Base-by-base conservation (phyloP, 2,888 invertebrate genomes). In the Stenoptilia bipunctidactyla region DNA sequence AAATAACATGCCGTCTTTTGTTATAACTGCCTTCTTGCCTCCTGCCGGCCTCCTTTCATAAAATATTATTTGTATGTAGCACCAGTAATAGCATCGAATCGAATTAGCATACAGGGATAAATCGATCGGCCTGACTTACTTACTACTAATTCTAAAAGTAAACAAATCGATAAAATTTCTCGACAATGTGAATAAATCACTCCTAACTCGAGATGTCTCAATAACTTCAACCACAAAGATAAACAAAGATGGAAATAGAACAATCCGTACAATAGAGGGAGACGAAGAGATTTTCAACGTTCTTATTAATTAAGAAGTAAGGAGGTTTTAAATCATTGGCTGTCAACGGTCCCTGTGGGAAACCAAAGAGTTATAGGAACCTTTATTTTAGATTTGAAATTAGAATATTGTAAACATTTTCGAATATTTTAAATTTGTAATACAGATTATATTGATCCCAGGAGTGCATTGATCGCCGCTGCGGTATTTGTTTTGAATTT, bases 371-470 rank as follows among this genome's bases (percentile, higher is more conserved):
- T 80, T 83, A 83, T 83, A 68, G 66, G 68, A 61, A 61, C 68
- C 75, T 77, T 76, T 80, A 80, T 83, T 80, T 79, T 82, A 82
- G 79, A 79, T 82, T 82, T 80, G 75, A 79, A 80, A 77, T 80
- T 82, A 80, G 73, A 73, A 72, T 76, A 75, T 70, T 64, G 77
- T 74, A 66, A 73, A 74, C 63, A 68, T 62, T 68, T 66, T 58
- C 70, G 73, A 20, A 79, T 80, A 66, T 69, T 74, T 77, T 67
- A 66, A 67, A 72, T 56, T n/a, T n/a, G 56, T 53, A 50, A 5
- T 8, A 50, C 57, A 52, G 49, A 51, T 48, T 48, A 53, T 69
- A 76, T 71, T 62, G 65, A 59, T 71, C 77, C 61, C 75, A 45
- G 35, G 75, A 53, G 75, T 46, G 49, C 46, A 46, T 44, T 46